These are phyloP conservation scores for Clinocottus analis DNA, from an alignment of 2,113 vertebrate species.

Conservation along the genomic window DNA sequence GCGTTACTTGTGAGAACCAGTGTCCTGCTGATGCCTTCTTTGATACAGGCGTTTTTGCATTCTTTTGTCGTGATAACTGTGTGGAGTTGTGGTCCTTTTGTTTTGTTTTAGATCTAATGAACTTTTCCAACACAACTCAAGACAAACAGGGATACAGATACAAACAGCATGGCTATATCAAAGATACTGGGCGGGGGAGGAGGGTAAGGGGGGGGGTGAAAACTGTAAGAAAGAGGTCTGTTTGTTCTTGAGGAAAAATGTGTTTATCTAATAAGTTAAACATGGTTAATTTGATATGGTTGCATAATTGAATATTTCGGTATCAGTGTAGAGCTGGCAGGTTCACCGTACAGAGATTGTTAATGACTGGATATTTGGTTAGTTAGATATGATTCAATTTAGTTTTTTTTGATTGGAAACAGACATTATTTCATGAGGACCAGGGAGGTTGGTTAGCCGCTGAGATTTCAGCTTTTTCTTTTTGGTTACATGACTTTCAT, in stretches of 20 bases:
- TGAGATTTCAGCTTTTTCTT: slow-evolving; percentile 16
- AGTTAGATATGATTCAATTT: not conserved
- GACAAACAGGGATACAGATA: not conserved
- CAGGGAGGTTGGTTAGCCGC: not conserved
- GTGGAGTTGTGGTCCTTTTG: not conserved
- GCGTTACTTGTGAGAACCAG: slow-evolving; percentile 4
- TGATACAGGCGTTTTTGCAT: slow-evolving; percentile 8
- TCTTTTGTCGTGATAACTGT: not conserved
- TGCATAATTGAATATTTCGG: not conserved
- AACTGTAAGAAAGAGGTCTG: not conserved
- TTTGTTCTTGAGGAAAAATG: not conserved
- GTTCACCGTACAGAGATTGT: not conserved
- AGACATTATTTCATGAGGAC: not conserved
- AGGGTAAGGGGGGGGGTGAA: no score
- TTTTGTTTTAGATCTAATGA: not conserved
- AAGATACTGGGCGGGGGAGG: not conserved
- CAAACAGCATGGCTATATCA: not conserved
- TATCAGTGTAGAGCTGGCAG: not conserved
- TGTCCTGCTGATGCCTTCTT: slow-evolving; percentile 18
- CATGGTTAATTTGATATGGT: not conserved
- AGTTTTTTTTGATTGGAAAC: not conserved
- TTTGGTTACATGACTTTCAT: slow-evolving; percentile 2
- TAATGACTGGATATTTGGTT: not conserved
- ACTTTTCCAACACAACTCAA: not conserved
- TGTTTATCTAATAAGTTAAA: not conserved